Percentiles rank a stretch among this genome's conserved stretches.
These are phyloP conservation scores for Volucella zonaria DNA, from an alignment of 2,888 invertebrate genomes.

Conservation along the genomic window DNA sequence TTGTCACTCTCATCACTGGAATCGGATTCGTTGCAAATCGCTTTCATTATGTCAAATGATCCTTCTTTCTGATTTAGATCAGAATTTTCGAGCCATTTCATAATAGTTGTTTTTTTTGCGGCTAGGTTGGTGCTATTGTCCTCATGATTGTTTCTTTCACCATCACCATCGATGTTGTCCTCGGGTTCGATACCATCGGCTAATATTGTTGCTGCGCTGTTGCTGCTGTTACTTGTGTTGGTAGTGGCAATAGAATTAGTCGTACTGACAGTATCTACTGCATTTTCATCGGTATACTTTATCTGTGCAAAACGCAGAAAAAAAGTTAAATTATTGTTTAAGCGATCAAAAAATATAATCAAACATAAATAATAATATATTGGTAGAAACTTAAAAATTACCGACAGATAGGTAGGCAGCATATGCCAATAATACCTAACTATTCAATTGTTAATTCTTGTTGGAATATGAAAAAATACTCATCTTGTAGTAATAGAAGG, in stretches of 20 bases:
- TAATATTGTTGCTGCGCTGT: conserved; percentile 51
- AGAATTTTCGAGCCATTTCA: conserved; percentile 81
- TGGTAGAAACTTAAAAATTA: too few relatives aligned
- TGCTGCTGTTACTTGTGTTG: conserved; percentile 45
- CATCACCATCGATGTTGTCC: conserved; percentile 50
- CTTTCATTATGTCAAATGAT: conserved; percentile 80
- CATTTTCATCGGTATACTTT: conserved; percentile 51
- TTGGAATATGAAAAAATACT: too few relatives aligned
- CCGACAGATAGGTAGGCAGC: background rate
- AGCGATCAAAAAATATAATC: background rate
- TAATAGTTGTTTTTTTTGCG: conserved; percentile 77
- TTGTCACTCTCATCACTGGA: conserved; percentile 77
- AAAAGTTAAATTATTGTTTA: conserved; percentile 2
- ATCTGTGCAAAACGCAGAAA: conserved; percentile 32
- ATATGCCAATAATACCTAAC: too few relatives aligned
- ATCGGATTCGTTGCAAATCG: conserved; percentile 80
- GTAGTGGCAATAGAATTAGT: conserved; percentile 46
- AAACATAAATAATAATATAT: background rate
- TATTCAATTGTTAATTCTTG: too few relatives aligned
- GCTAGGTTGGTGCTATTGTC: conserved; percentile 41
- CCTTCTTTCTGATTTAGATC: conserved; percentile 81
- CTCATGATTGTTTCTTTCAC: conserved; percentile 44
- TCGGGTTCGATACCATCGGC: conserved; percentile 55
- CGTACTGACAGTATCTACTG: conserved; percentile 52
- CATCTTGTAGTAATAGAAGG: too few relatives aligned